Conservation (phyloP, 2,888 invertebrate genomes). For the Heteropelma amictum region DNA sequence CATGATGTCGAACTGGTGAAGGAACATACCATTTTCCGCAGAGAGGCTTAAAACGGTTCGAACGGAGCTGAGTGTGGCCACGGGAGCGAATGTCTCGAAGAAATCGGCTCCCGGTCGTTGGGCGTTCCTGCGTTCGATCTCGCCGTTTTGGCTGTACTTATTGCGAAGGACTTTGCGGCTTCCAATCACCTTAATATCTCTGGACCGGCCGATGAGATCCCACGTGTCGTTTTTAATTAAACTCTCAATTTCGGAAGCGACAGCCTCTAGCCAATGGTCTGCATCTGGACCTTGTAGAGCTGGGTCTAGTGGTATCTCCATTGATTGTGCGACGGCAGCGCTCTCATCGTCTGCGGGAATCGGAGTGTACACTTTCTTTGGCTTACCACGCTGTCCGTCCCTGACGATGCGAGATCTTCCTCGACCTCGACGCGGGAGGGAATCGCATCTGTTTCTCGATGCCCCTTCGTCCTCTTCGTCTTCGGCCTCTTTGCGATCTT, state of each 20-base stretch:
- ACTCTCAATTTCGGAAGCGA: constrained; percentile 46
- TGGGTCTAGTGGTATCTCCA: constrained; percentile 25
- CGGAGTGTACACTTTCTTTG: constrained; percentile 32
- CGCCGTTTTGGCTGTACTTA: constrained; percentile 51
- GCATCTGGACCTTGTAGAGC: constrained; percentile 7
- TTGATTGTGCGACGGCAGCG: constrained; percentile 16
- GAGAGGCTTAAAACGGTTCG: constrained; percentile 58
- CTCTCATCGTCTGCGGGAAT: not conserved
- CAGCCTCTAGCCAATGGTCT: not conserved
- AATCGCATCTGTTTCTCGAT: not conserved
- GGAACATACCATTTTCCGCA: constrained; percentile 47
- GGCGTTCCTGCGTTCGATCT: constrained; percentile 51
- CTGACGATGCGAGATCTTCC: constrained; percentile 37
- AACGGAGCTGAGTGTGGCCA: constrained; percentile 54
- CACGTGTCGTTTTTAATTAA: constrained; percentile 60
- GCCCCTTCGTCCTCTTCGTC: constrained; percentile 7
- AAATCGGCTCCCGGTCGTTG: constrained; percentile 59
- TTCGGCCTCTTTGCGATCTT: not conserved
- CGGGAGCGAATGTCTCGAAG: constrained; percentile 57
- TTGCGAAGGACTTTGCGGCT: constrained; percentile 51
- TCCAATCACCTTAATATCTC: constrained; percentile 37
- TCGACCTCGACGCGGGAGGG: constrained; percentile 6
- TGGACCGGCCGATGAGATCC: constrained; percentile 53
- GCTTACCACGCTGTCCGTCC: constrained; percentile 48
- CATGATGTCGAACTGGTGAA: constrained; percentile 60